Percentiles rank a stretch among this genome's conserved stretches.
Conservation (phyloP, 2,113 vertebrate genomes). For the Pao palembangensis region DNA sequence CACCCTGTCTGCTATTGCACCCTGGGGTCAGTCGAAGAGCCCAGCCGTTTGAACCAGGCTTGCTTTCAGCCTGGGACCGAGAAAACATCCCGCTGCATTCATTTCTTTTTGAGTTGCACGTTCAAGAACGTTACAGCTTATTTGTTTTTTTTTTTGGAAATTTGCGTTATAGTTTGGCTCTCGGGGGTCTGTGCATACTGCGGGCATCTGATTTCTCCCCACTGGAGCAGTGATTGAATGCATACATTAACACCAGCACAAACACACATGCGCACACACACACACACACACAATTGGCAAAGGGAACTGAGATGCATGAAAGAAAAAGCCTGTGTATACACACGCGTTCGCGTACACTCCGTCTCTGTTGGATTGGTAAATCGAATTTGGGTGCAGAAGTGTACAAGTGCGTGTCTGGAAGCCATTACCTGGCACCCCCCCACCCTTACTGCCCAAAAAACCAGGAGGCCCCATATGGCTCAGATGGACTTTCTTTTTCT, state of each 20-base stretch:
- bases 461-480: constrained; percentile 51
- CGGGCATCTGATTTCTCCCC: constrained; percentile 62
- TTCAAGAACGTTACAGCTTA: no score
- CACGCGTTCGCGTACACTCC: constrained; percentile 32
- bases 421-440: constrained; percentile 69
- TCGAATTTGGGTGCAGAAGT: constrained; percentile 41
- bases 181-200: constrained; percentile 10
- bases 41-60: no score
- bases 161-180: no score
- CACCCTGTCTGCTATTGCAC: no score
- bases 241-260: constrained; percentile 56
- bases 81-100: no score
- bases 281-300: constrained; percentile 10
- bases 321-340: constrained; percentile 39
- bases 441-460: constrained; percentile 35
- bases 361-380: constrained; percentile 61
- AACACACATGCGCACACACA: constrained; percentile 21
- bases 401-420: constrained; percentile 64
- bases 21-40: no score
- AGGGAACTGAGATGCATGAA: constrained; percentile 5
- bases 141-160: no score
- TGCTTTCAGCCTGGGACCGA: no score
- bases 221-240: constrained; percentile 57
- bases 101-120: no score
- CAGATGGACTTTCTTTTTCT: constrained; percentile 8